Percentiles rank a stretch among this genome's conserved stretches.
Conservation (phyloP, 2,113 vertebrate species). For the Gobio gobio region DNA sequence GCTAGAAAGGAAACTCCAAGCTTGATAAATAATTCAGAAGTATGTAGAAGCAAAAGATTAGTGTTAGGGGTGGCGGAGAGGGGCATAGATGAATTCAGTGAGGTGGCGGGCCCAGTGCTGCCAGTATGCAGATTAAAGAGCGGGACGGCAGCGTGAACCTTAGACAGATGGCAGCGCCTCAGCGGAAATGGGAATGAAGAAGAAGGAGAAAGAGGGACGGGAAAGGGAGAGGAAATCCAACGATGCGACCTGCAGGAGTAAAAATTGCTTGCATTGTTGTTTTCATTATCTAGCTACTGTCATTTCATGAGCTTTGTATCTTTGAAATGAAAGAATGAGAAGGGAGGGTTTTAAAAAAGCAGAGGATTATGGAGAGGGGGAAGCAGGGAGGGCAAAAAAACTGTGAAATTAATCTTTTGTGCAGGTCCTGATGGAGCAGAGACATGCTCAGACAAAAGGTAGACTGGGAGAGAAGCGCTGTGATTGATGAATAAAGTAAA, state of each 20-base stretch:
- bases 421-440: conserved; percentile 97
- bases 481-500: conserved; percentile 99
- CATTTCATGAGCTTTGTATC: conserved; percentile 97
- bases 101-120: conserved; percentile 78
- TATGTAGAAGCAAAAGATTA: conserved; percentile 46
- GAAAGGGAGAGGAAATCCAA: conserved; percentile 80
- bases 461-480: conserved; percentile 95
- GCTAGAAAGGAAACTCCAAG: conserved; percentile 9
- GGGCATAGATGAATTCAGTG: conserved; percentile 70
- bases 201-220: conserved; percentile 59
- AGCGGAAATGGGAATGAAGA: conserved; percentile 57
- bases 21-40: conserved; percentile 54
- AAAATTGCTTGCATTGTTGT: conserved; percentile 98
- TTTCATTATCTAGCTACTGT: conserved; percentile 99
- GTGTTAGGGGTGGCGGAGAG: conserved; percentile 66
- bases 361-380: conserved; percentile 72
- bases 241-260: conserved; percentile 93
- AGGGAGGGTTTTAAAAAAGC: conserved; percentile 60
- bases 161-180: conserved; percentile 88
- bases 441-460: conserved; percentile 99
- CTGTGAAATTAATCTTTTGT: conserved; percentile 99
- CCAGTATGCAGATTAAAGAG: conserved; percentile 81
- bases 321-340: conserved; percentile 93
- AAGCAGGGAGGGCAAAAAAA: conserved; percentile 78
- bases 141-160: conserved; percentile 79